Evolutionary conservation across 2,888 invertebrate genomes (phyloP).

Genomic region (Syrista parreyssii): DNA sequence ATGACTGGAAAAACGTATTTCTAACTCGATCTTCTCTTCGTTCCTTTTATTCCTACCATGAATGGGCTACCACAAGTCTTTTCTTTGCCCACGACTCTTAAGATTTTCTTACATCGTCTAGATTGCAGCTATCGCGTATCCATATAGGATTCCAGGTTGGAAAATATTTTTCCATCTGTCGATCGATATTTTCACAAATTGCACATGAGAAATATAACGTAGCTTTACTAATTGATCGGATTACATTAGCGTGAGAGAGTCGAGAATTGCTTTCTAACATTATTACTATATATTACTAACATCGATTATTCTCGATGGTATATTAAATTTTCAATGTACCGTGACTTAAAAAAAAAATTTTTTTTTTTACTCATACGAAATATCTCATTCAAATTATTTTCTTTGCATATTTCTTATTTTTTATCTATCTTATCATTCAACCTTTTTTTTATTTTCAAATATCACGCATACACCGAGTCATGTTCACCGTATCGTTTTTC

Average conservation of each 20-base stretch:
- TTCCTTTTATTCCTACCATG: not conserved
- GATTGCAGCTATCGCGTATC: not conserved
- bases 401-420: not conserved
- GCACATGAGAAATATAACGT: not conserved
- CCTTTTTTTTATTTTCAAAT: not conserved
- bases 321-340: not conserved
- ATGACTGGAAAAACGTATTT: slow-evolving; percentile 5
- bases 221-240: not conserved
- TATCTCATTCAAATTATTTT: not conserved
- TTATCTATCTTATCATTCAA: not conserved
- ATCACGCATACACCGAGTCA: not conserved
- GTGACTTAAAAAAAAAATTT: too few species aligned
- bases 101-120: not conserved
- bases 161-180: not conserved
- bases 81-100: not conserved
- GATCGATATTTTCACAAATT: not conserved
- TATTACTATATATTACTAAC: not conserved
- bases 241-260: not conserved
- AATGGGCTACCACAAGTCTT: not conserved
- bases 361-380: not conserved
- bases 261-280: not conserved
- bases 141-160: not conserved
- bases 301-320: not conserved
- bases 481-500: not conserved
- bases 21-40: not conserved